Conservation (phyloP, 2,888 invertebrate genomes). For the Pyrrhia umbra region DNA sequence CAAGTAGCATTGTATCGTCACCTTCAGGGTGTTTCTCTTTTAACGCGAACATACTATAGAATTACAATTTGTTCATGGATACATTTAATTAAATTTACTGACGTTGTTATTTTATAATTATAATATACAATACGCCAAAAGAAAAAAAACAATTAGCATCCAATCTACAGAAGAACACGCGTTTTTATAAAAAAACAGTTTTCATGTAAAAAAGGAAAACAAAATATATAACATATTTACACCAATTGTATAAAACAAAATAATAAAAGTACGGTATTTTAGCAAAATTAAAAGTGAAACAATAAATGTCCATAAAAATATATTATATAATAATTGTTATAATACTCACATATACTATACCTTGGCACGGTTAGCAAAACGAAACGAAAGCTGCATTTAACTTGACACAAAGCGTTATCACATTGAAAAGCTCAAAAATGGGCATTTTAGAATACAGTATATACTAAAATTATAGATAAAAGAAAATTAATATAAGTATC, state of each 20-base stretch:
- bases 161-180: constrained; percentile 16
- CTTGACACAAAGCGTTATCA: constrained; percentile 78
- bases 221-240: constrained; percentile 1
- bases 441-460: constrained; percentile 74
- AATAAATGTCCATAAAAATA: constrained; percentile 14
- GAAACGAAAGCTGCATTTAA: constrained; percentile 76
- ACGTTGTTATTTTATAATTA: not conserved
- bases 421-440: constrained; percentile 84
- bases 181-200: not conserved
- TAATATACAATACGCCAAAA: constrained; percentile 14
- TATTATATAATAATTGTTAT: constrained; percentile 14
- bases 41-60: not conserved
- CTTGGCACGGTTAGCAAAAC: constrained; percentile 76
- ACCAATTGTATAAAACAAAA: not conserved
- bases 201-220: not conserved
- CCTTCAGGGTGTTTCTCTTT: not conserved
- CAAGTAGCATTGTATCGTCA: no score
- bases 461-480: constrained; percentile 25
- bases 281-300: not conserved
- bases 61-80: not conserved
- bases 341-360: constrained; percentile 75
- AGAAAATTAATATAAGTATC: no score
- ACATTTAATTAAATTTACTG: not conserved
- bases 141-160: not conserved
- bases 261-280: not conserved